phyloP scores from a whole-genome alignment of 2,797 vertebrate species.

The Amphiprion clarkii region DNA sequence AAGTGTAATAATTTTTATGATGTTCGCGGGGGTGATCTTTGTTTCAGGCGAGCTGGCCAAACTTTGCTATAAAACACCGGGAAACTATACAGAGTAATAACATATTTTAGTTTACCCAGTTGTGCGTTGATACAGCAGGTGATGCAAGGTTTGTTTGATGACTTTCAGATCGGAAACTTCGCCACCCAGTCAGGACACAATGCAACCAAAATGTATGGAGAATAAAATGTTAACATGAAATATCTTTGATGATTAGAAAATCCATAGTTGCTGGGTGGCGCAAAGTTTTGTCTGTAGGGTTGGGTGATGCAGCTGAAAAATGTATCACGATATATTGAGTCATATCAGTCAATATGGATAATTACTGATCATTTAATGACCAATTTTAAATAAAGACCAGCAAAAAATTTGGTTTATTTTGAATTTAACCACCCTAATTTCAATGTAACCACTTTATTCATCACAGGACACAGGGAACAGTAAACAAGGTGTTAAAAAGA shows the following conservation, averaged over 20 bases:
- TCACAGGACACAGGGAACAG: too few species aligned
- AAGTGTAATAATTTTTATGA: constrained; percentile 46
- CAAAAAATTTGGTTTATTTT: too few species aligned
- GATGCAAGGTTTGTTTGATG: constrained; percentile 1
- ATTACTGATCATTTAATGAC: too few species aligned
- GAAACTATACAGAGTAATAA: constrained; percentile 33
- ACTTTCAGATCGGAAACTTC: constrained; percentile 9
- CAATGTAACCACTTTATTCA: too few species aligned
- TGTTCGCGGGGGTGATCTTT: constrained; percentile 29
- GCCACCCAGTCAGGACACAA: neutral
- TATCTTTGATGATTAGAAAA: neutral
- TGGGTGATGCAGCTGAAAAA: too few species aligned
- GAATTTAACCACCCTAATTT: too few species aligned
- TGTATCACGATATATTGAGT: too few species aligned
- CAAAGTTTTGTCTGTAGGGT: neutral
- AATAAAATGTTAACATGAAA: neutral
- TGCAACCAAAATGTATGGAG: neutral
- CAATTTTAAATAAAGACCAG: too few species aligned
- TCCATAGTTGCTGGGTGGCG: too few species aligned
- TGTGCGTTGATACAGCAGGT: constrained; percentile 12
- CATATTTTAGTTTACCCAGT: constrained; percentile 29
- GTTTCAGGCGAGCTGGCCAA: constrained; percentile 25
- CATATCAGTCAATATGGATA: too few species aligned
- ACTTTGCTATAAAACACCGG: constrained; percentile 40
- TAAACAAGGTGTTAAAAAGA: too few species aligned